Conservation (phyloP, 2,797 vertebrate species). For the Neosilurus hyrtlii region DNA sequence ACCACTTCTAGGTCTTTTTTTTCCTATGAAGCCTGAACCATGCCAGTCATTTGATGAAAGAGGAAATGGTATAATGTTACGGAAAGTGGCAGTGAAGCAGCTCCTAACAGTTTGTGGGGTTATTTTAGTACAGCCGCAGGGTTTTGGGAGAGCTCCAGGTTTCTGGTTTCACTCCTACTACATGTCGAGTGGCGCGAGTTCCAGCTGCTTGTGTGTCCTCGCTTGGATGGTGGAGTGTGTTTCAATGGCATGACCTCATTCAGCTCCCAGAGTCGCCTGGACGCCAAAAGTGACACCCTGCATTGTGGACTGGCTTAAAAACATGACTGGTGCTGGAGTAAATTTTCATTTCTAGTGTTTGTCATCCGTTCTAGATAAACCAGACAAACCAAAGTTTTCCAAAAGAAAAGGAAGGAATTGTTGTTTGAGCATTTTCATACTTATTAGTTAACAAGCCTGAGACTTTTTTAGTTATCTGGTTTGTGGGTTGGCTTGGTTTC, state of each 20-base stretch:
- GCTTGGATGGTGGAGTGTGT: constrained; percentile 1
- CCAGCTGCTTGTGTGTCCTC: constrained; percentile 18
- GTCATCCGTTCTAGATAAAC: neutral
- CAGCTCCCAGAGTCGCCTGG: constrained; percentile 20
- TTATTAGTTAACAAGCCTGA: neutral
- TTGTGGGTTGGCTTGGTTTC: neutral
- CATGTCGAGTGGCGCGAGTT: constrained; percentile 13
- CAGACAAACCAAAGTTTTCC: no score
- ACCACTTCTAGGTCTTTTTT: neutral
- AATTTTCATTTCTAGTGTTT: neutral
- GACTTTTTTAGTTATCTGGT: neutral
- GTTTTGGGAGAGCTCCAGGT: constrained; percentile 19
- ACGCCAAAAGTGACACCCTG: constrained; percentile 28
- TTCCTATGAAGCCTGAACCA: neutral
- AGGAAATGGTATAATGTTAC: constrained; percentile 7
- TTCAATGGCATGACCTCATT: constrained; percentile 25
- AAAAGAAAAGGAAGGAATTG: neutral
- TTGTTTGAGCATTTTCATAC: neutral
- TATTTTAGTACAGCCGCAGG: constrained; percentile 46
- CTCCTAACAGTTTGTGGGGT: constrained; percentile 24
- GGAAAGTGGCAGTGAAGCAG: constrained; percentile 8
- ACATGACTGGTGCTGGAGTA: neutral
- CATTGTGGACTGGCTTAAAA: neutral
- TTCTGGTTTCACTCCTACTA: constrained; percentile 46
- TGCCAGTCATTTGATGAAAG: constrained; percentile 6